Conservation (phyloP, 2,797 vertebrate species). For the Pangasius larnaudii region DNA sequence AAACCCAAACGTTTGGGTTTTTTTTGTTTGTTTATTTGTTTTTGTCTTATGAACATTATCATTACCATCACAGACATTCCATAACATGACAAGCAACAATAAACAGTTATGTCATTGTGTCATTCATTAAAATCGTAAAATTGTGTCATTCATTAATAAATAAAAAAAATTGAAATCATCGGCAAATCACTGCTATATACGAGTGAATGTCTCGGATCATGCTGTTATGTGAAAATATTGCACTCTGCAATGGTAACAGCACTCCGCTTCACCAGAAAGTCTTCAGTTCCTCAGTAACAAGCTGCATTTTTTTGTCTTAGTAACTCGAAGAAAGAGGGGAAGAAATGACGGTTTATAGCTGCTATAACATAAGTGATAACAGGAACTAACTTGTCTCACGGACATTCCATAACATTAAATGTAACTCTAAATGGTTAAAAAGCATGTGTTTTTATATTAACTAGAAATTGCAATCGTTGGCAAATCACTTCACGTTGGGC, state of each 20-base stretch:
- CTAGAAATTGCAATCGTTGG: neutral
- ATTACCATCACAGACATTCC: neutral
- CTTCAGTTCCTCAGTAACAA: conserved; percentile 3
- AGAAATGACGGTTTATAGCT: neutral
- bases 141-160: neutral
- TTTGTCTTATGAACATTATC: neutral
- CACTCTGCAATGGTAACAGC: neutral
- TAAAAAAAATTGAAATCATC: neutral
- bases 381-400: neutral
- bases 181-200: neutral
- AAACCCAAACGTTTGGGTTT: neutral
- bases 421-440: neutral
- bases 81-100: neutral
- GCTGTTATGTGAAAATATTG: neutral
- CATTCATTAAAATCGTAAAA: neutral
- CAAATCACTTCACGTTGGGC: neutral
- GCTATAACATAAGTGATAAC: neutral
- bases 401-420: neutral
- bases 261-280: neutral
- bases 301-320: neutral
- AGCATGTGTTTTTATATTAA: conserved; percentile 1
- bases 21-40: neutral
- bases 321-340: neutral
- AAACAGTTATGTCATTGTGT: too few species aligned
- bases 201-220: neutral